Conservation (phyloP, 92 coral and sea anemone species). For the Micromussa lordhowensis region DNA sequence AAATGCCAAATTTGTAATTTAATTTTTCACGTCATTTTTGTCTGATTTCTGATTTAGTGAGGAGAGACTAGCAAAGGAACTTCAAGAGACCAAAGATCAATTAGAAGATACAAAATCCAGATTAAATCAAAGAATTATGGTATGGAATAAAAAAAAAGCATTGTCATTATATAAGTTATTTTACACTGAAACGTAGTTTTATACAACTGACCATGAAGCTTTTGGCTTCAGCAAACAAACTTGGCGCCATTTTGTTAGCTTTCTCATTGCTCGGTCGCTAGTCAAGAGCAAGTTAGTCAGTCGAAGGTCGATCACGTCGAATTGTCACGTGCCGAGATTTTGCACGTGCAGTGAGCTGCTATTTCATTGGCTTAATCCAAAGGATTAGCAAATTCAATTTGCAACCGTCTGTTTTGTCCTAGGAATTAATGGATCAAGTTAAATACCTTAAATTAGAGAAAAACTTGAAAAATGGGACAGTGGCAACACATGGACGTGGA, state of each 20-base stretch:
- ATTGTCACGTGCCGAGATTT: neutral
- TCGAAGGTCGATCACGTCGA: neutral
- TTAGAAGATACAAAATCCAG: constrained; percentile 79
- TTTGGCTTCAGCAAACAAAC: neutral
- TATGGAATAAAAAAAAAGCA: constrained; percentile 9
- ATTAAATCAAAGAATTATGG: constrained; percentile 88
- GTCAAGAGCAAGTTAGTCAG: neutral
- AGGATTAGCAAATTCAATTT: neutral
- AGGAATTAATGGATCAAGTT: constrained; percentile 94
- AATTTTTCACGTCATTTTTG: neutral
- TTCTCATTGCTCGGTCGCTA: neutral
- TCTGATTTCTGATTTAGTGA: constrained; percentile 59
- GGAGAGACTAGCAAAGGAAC: constrained; percentile 72
- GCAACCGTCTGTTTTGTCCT: neutral
- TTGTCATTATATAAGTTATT: neutral
- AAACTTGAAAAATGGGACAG: constrained; percentile 79
- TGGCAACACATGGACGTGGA: constrained; percentile 59
- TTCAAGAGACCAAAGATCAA: constrained; percentile 77
- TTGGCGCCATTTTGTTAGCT: neutral
- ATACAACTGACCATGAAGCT: too few relatives aligned
- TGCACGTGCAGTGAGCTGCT: neutral
- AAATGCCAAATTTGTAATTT: neutral
- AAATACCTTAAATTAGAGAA: constrained; percentile 88
- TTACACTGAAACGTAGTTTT: neutral
- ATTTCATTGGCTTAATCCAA: neutral